These are phyloP conservation scores for Gymnothorax reevesii DNA, from an alignment of 2,797 vertebrate genomes.

Conservation along the genomic window DNA sequence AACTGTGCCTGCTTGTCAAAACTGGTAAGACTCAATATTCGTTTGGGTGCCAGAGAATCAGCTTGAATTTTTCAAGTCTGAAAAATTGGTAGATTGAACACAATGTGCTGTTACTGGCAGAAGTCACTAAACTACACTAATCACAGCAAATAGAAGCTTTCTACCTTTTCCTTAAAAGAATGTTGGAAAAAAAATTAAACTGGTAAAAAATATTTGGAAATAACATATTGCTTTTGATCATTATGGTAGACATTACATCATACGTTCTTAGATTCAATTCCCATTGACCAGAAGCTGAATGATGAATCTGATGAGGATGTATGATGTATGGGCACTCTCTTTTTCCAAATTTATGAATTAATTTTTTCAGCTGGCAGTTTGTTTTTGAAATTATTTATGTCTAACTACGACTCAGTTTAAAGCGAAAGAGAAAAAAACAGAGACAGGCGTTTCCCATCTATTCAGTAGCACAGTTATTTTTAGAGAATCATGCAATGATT, in stretches of 20 bases:
- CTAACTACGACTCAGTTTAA: too few species aligned
- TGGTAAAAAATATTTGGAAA: background rate
- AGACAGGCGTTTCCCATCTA: too few species aligned
- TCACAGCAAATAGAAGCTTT: background rate
- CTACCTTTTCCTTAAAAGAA: background rate
- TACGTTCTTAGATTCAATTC: background rate
- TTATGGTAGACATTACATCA: background rate
- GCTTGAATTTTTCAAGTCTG: slow-evolving; percentile 11
- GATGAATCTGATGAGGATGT: too few species aligned
- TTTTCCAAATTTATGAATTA: too few species aligned
- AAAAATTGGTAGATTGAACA: slow-evolving; percentile 16
- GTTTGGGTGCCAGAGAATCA: slow-evolving; percentile 22
- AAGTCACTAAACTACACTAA: background rate
- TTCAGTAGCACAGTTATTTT: too few species aligned
- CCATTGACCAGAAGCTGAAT: background rate
- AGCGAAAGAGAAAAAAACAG: too few species aligned
- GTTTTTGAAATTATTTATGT: too few species aligned
- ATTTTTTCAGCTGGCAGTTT: too few species aligned
- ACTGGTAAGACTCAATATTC: slow-evolving; percentile 30
- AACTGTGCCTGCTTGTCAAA: slow-evolving; percentile 39
- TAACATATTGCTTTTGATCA: background rate
- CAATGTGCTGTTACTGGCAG: background rate
- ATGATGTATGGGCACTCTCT: too few species aligned
- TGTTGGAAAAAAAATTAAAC: background rate
- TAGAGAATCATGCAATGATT: too few species aligned